phyloP scores from a whole-genome alignment of 2,888 invertebrate genomes.

The Busseola fusca region DNA sequence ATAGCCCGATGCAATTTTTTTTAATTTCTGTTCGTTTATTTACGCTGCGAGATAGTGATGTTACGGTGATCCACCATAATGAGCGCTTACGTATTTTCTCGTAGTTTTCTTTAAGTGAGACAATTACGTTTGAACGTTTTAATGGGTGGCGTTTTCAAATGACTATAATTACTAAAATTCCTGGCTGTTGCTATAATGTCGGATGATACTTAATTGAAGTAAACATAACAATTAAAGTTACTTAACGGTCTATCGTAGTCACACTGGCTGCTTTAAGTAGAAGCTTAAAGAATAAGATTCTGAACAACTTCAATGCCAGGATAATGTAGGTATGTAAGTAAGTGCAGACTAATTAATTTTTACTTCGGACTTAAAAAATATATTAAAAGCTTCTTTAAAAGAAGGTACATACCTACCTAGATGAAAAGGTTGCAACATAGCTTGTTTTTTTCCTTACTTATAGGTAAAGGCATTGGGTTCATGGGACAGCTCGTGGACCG shows the following conservation, averaged over 20 bases:
- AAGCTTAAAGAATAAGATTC: conserved; percentile 3
- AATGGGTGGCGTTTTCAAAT: conserved; percentile 41
- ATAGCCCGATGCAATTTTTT: conserved; percentile 42
- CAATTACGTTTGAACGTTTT: conserved; percentile 47
- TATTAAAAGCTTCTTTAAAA: background rate
- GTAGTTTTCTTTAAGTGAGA: conserved; percentile 32
- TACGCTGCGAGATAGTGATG: conserved; percentile 11
- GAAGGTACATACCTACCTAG: background rate
- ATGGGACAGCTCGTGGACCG: background rate
- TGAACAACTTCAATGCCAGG: background rate
- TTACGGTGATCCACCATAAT: conserved; percentile 30
- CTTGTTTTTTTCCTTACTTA: background rate
- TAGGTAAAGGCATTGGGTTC: background rate
- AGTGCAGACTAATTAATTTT: background rate
- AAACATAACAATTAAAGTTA: conserved; percentile 36
- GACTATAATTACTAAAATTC: conserved; percentile 45
- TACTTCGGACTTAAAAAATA: no score
- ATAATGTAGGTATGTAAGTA: background rate
- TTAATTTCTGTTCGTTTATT: conserved; percentile 39
- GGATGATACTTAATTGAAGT: conserved; percentile 41
- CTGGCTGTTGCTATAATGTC: conserved; percentile 34
- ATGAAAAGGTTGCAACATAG: background rate
- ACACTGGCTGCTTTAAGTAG: conserved; percentile 6
- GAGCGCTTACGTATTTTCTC: conserved; percentile 19
- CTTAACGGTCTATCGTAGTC: conserved; percentile 18